These are phyloP conservation scores for Sinhomidia bicolor DNA, from an alignment of 2,888 invertebrate genomes.

Conservation along the genomic window DNA sequence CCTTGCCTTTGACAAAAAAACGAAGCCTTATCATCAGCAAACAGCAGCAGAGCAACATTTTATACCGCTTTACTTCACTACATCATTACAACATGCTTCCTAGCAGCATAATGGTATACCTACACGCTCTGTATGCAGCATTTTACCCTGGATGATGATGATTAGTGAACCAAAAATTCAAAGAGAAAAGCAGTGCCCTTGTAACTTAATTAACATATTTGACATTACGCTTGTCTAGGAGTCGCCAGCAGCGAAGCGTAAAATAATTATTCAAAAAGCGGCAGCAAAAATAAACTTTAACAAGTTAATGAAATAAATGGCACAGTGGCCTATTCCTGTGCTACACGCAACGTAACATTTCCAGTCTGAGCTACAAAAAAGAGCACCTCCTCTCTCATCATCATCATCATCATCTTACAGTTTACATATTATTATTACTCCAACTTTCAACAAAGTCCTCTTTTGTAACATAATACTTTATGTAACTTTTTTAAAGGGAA, in stretches of 20 bases:
- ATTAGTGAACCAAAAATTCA: background rate
- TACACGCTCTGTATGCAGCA: background rate
- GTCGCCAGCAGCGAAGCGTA: constrained; percentile 22
- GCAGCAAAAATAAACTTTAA: background rate
- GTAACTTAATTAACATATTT: constrained; percentile 55
- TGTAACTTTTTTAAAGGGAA: constrained; percentile 1
- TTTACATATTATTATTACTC: background rate
- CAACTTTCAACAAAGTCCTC: background rate
- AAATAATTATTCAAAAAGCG: constrained; percentile 44
- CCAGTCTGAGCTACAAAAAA: background rate
- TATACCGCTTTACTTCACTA: background rate
- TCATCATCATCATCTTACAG: constrained; percentile 27
- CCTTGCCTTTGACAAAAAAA: background rate
- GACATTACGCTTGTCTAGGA: constrained; percentile 3
- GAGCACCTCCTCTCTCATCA: background rate
- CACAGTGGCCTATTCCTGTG: background rate
- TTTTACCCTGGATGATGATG: background rate
- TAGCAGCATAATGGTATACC: background rate
- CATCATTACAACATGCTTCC: background rate
- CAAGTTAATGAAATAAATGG: background rate
- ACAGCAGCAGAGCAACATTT: no score
- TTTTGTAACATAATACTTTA: background rate
- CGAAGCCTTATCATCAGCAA: background rate
- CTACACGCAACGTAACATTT: background rate
- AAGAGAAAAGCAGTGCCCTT: constrained; percentile 16